Percentiles rank a stretch among this genome's conserved stretches.
phyloP scores from a whole-genome alignment of 2,113 vertebrate genomes.

The Leptobrachium ailaonicum region DNA sequence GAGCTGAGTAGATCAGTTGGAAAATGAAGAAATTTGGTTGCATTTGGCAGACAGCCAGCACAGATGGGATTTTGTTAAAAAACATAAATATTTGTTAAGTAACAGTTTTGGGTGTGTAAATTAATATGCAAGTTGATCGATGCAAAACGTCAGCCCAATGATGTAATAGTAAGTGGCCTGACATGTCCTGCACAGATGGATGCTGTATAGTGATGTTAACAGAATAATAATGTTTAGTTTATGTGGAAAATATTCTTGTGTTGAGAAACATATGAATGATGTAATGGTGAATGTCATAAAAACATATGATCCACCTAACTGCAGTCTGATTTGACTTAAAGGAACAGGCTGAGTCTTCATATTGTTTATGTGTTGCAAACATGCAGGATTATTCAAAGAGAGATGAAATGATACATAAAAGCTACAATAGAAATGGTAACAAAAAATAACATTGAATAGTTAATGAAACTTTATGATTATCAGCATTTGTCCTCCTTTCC shows the following conservation, averaged over 20 bases:
- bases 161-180: not conserved
- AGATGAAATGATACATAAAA: too few species aligned
- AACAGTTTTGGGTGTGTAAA: not conserved
- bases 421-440: too few species aligned
- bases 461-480: too few species aligned
- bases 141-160: not conserved
- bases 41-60: slow-evolving; percentile 3
- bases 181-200: slow-evolving; percentile 1
- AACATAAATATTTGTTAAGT: not conserved
- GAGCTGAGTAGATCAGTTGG: not conserved
- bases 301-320: too few species aligned
- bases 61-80: slow-evolving; percentile 19
- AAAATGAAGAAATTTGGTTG: slow-evolving; percentile 3
- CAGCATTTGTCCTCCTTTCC: too few species aligned
- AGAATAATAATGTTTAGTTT: too few species aligned
- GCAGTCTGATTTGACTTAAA: too few species aligned
- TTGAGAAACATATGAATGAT: not conserved
- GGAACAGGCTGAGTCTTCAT: too few species aligned
- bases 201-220: not conserved
- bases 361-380: too few species aligned
- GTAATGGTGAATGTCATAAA: not conserved
- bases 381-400: too few species aligned
- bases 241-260: not conserved
- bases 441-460: too few species aligned
- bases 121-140: not conserved